These are phyloP conservation scores for Hirundo rustica DNA, from an alignment of 2,797 vertebrate genomes.

Conservation along the genomic window DNA sequence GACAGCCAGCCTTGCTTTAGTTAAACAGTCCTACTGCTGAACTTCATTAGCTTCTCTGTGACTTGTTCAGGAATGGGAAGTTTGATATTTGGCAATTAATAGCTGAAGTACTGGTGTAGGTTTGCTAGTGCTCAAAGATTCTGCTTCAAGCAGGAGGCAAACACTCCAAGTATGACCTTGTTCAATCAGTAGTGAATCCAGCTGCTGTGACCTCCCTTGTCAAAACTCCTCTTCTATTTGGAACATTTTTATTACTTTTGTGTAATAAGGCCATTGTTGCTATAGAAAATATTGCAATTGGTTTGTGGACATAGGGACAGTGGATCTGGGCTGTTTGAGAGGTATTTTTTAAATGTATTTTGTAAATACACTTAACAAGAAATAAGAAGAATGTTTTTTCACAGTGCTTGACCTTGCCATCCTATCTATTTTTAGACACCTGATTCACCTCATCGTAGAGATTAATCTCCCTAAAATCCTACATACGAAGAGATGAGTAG, in stretches of 20 bases:
- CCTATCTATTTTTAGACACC: neutral
- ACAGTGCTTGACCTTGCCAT: neutral
- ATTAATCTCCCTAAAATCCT: neutral
- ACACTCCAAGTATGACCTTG: neutral
- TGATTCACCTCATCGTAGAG: neutral
- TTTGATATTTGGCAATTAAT: neutral
- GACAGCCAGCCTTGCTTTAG: neutral
- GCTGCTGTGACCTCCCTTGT: neutral
- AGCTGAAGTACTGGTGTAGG: accelerated
- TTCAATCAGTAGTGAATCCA: neutral
- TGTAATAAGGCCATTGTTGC: neutral
- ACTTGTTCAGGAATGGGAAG: neutral
- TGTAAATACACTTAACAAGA: neutral
- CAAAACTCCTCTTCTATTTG: neutral
- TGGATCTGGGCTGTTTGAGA: neutral
- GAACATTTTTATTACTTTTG: neutral
- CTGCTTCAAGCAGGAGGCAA: neutral
- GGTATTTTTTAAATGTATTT: neutral
- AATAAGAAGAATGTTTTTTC: neutral
- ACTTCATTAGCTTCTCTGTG: neutral
- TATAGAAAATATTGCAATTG: neutral
- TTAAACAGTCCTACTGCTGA: neutral
- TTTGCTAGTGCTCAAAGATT: neutral
- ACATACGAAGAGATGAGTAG: neutral
- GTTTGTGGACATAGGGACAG: neutral